Percentiles rank a stretch among this genome's conserved stretches.
These are phyloP conservation scores for Scytalopus superciliaris DNA, from an alignment of 2,113 vertebrate genomes.

Conservation along the genomic window DNA sequence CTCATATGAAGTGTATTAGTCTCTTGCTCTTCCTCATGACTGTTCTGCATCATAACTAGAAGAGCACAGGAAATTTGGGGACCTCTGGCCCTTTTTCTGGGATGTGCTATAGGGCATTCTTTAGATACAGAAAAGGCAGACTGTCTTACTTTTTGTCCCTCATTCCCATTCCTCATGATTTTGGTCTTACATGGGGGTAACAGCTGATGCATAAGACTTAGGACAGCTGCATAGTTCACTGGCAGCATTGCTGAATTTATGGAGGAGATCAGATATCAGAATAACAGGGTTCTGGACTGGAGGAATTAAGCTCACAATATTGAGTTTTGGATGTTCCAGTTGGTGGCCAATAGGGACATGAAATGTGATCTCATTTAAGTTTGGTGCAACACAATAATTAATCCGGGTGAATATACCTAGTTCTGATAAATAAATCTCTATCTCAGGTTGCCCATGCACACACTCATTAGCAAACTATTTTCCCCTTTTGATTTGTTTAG, in stretches of 20 bases:
- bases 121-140: not conserved
- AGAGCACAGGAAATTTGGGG: not conserved
- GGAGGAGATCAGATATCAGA: not conserved
- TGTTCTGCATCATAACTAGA: not conserved
- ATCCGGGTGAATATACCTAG: not conserved
- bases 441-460: not conserved
- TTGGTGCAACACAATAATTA: not conserved
- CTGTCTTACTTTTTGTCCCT: not conserved
- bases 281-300: not conserved
- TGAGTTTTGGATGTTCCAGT: conserved; percentile 4
- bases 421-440: not conserved
- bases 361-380: conserved; percentile 9
- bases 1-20: not conserved
- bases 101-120: not conserved
- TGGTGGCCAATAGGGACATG: not conserved
- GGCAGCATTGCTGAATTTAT: not conserved
- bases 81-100: not conserved
- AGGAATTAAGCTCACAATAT: not conserved
- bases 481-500: not conserved
- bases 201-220: conserved; percentile 24
- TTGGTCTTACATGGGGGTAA: not conserved
- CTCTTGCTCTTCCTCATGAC: not conserved
- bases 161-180: not conserved
- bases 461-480: not conserved
- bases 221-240: conserved; percentile 37